Evolutionary conservation across 1,140 invertebrate species (phyloP).

Genomic region (Trypoxylus dichotomus): DNA sequence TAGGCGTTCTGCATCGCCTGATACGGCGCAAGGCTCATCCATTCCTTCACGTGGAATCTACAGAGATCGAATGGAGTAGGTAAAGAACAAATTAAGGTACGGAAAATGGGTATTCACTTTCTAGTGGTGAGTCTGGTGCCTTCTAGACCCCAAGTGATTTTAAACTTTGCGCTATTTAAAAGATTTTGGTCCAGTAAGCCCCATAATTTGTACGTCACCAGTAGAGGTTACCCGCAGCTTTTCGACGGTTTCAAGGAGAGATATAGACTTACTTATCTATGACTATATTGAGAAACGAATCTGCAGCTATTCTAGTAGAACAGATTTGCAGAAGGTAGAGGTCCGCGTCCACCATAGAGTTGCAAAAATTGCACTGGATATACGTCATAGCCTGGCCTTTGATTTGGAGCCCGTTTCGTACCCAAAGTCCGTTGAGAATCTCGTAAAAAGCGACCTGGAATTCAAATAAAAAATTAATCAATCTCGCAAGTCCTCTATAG

Average conservation of each 20-base stretch:
- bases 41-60: constrained; percentile 82
- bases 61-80: constrained; percentile 24
- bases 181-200: no score
- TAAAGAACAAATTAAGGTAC: background rate
- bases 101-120: no score
- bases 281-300: constrained; percentile 83
- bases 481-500: no score
- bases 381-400: constrained; percentile 99
- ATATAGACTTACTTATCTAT: constrained; percentile 75
- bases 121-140: no score
- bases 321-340: constrained; percentile 92
- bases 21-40: constrained; percentile 77
- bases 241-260: no score
- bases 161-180: no score
- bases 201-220: no score
- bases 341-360: constrained; percentile 97
- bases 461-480: no score
- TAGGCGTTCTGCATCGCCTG: constrained; percentile 62
- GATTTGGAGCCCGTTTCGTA: constrained; percentile 95
- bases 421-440: constrained; percentile 92
- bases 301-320: constrained; percentile 82
- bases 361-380: constrained; percentile 97
- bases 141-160: no score
- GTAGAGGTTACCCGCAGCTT: no score
- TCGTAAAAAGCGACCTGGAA: constrained; percentile 91